phyloP scores from a whole-genome alignment of 2,113 vertebrate species.

The Alligator sinensis region DNA sequence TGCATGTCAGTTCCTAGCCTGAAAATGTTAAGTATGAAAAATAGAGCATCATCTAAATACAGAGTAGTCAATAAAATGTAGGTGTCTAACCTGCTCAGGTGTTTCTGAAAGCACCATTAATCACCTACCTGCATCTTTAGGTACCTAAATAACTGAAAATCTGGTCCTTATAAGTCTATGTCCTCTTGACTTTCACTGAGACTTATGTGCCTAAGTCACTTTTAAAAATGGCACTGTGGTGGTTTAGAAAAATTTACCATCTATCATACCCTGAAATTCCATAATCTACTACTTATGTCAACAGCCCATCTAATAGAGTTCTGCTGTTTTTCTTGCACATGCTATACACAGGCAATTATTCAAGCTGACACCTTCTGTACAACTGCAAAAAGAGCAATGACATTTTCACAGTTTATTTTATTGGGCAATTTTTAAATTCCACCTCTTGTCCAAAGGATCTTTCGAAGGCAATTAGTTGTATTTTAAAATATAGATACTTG shows the following conservation, averaged over 20 bases:
- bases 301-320: not conserved
- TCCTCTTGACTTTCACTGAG: not conserved
- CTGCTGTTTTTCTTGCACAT: not conserved
- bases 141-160: not conserved
- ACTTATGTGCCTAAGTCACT: not conserved
- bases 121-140: not conserved
- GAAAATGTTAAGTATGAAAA: constrained; percentile 19
- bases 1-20: not conserved
- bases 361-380: not conserved
- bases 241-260: not conserved
- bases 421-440: not conserved
- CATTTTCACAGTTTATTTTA: not conserved
- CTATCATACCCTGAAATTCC: not conserved
- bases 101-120: not conserved
- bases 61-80: not conserved
- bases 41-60: not conserved
- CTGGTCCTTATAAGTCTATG: not conserved
- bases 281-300: not conserved
- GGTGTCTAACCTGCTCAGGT: not conserved
- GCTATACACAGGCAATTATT: not conserved
- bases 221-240: not conserved
- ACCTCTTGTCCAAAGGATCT: not conserved
- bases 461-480: not conserved
- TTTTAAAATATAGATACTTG: not conserved
- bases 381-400: not conserved